Conservation (phyloP, 2,113 vertebrate species). For the Lepus americanus region DNA sequence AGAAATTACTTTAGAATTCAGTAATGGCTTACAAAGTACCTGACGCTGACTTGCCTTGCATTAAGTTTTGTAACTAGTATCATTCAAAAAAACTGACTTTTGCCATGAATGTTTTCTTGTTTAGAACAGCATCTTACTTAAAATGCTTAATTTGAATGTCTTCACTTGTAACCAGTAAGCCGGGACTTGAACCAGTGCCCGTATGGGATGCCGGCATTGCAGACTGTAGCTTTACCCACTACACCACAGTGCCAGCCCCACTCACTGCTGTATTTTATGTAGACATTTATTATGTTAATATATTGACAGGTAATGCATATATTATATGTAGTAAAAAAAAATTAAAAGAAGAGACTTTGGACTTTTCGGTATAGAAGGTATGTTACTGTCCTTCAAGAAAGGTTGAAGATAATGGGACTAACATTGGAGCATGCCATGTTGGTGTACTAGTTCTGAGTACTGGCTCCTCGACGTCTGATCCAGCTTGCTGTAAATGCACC, state of each 20-base stretch:
- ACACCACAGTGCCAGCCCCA: too few species aligned
- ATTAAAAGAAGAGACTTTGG: neutral
- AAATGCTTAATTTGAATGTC: neutral
- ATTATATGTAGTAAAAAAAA: neutral
- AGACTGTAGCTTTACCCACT: too few species aligned
- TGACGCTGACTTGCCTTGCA: neutral
- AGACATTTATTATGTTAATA: neutral
- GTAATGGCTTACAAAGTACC: neutral
- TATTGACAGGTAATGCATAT: too few species aligned
- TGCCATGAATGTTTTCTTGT: slow-evolving; percentile 25
- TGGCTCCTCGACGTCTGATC: too few species aligned
- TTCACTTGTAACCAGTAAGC: slow-evolving; percentile 2
- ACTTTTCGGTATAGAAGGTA: neutral
- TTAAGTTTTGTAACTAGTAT: neutral
- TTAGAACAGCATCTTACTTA: neutral
- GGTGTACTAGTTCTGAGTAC: too few species aligned
- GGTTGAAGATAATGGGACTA: neutral
- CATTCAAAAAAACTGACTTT: slow-evolving; percentile 14
- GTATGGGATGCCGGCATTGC: too few species aligned
- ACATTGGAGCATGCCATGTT: too few species aligned
- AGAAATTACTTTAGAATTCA: neutral
- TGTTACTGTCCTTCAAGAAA: neutral
- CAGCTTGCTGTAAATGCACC: too few species aligned
- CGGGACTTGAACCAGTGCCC: neutral
- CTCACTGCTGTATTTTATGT: neutral